Evolutionary conservation across 2,888 invertebrate genomes (phyloP).

Genomic region (Scaptomyza parva): DNA sequence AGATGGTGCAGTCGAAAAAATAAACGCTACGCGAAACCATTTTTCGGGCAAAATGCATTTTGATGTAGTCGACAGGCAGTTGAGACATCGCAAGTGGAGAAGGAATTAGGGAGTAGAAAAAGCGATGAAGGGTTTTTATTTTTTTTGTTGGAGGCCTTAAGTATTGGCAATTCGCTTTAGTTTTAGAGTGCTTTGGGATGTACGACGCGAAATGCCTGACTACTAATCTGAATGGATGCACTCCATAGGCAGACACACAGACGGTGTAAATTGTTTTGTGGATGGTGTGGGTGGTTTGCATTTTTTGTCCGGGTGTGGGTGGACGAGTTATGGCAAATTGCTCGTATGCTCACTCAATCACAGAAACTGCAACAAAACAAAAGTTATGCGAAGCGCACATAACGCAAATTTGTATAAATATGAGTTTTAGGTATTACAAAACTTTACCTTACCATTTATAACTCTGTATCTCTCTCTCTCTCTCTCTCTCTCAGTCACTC

Average conservation of each 20-base stretch:
- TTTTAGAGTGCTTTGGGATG: conserved; percentile 30
- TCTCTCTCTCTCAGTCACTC: neutral
- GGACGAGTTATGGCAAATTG: conserved; percentile 45
- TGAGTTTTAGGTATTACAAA: conserved; percentile 57
- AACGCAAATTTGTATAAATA: conserved; percentile 61
- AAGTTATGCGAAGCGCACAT: conserved; percentile 54
- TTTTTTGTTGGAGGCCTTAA: conserved; percentile 35
- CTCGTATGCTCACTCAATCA: conserved; percentile 59
- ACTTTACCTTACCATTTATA: conserved; percentile 44
- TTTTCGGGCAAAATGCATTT: conserved; percentile 75
- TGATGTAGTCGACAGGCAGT: conserved; percentile 67
- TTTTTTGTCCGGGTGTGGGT: neutral
- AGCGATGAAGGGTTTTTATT: conserved; percentile 30
- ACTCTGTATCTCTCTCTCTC: neutral
- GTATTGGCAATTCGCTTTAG: conserved; percentile 47
- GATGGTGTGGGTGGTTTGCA: neutral
- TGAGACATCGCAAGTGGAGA: conserved; percentile 40
- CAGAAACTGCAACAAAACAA: conserved; percentile 63
- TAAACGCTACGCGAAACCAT: conserved; percentile 42
- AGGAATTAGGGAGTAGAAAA: conserved; percentile 21
- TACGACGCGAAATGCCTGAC: conserved; percentile 30
- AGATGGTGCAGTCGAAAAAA: conserved; percentile 12
- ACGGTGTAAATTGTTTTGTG: neutral
- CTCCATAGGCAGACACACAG: conserved; percentile 26
- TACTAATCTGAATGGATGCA: conserved; percentile 64